A percentile compares a stretch with the other conserved stretches of the same genome.
Conservation (phyloP, 2,113 vertebrate species). For the Cnemophilus loriae region DNA sequence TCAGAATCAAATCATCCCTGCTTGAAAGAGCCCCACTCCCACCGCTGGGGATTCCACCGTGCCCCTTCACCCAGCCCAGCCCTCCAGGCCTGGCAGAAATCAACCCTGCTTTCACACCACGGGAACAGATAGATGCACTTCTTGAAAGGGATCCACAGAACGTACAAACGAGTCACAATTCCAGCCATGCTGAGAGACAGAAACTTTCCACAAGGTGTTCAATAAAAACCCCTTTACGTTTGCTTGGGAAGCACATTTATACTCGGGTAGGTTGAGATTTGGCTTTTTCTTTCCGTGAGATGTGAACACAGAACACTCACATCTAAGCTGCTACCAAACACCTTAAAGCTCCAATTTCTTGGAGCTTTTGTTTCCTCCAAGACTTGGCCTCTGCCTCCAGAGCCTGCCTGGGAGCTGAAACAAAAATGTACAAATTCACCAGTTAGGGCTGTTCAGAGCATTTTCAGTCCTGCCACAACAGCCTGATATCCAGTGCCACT, state of each 20-base stretch:
- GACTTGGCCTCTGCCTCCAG: neutral
- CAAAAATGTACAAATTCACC: neutral
- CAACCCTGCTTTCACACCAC: neutral
- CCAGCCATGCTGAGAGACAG: fast-evolving
- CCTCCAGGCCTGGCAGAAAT: neutral
- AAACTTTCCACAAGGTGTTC: neutral
- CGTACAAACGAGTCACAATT: fast-evolving
- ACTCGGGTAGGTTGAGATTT: neutral
- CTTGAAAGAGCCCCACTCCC: neutral
- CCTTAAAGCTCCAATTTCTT: neutral
- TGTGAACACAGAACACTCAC: neutral
- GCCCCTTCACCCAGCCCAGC: neutral
- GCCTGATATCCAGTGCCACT: neutral
- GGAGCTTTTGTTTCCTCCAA: neutral
- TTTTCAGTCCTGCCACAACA: neutral
- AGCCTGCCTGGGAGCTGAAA: neutral
- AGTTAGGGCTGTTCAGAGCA: neutral
- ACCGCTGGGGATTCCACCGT: fast-evolving
- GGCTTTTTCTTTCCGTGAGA: neutral
- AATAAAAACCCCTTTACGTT: neutral
- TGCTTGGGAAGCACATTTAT: neutral
- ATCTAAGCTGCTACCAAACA: neutral
- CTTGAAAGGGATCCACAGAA: neutral
- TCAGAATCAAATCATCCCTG: neutral
- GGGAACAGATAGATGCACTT: fast-evolving